Evolutionary conservation across 2,888 invertebrate genomes (phyloP).

Genomic region (Lordiphosa andalusiaca): DNA sequence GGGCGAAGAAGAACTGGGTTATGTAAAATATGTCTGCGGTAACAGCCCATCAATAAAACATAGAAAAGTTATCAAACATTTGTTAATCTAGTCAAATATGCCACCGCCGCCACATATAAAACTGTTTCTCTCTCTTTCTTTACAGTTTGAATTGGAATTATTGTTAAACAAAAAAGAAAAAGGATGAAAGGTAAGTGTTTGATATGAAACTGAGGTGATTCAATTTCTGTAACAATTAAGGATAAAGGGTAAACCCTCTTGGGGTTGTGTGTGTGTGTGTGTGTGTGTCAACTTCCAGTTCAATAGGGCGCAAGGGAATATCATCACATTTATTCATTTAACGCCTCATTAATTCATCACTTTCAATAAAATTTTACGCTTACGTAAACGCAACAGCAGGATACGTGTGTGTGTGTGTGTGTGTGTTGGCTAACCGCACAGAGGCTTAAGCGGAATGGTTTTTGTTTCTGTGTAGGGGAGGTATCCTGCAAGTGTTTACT

Average conservation of each 20-base stretch:
- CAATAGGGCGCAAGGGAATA: constrained; percentile 73
- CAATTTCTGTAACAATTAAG: not conserved
- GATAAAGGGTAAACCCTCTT: not conserved
- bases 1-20: constrained; percentile 28
- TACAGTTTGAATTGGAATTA: no score
- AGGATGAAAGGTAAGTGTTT: no score
- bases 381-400: constrained; percentile 34
- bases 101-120: not conserved
- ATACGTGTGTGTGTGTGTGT: constrained; percentile 18
- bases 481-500: no score
- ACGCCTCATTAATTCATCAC: constrained; percentile 78
- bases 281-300: constrained; percentile 63
- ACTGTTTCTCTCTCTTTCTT: no score
- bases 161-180: no score
- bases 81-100: constrained; percentile 10
- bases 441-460: not conserved
- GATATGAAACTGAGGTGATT: constrained; percentile 2
- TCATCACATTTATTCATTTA: constrained; percentile 67
- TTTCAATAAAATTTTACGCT: constrained; percentile 76
- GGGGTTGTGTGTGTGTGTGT: no score
- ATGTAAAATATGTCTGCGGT: not conserved
- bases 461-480: no score
- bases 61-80: constrained; percentile 6
- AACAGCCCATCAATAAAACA: not conserved
- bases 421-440: constrained; percentile 13